Base-by-base conservation (phyloP, 2,113 vertebrate genomes). In the Panurus biarmicus region DNA sequence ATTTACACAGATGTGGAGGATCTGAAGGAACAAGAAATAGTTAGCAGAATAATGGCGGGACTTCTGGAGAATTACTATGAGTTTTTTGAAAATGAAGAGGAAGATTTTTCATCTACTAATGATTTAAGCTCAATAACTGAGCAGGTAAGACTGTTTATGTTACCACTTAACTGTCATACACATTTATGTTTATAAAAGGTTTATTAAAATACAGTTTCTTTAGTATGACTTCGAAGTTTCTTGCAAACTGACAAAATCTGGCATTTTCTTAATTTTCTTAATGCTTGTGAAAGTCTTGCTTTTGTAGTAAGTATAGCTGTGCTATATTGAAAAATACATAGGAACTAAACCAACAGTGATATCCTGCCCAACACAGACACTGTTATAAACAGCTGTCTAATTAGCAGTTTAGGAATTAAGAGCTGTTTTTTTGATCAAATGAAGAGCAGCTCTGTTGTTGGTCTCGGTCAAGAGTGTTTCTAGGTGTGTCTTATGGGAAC, bases 81-180 rank as follows among this genome's bases (percentile, higher is more conserved):
- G 36, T 98, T 98, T 97, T 99, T 99, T 96, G 99, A 99, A 96
- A 98, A 98, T 76, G 98, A 99, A 29, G 99, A 99, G 81, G 99
- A 99, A 91, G 99, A 99, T 90, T 98, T 99, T 97, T 99, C 99
- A 97, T 98, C 98, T 92, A 98, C 98, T 74, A 99, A 99, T 95
- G 99, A 99, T 98, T 98, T 99, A 97, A 99, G 99, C 98, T 99
- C 99, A 95, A 98, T 99, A 97, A 99, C 99, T 57, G 99, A 99
- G 90, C 99, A 99, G 98, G 99, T 99, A 93, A 97, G 96, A 89
- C 12, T 95, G 64, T 87, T 94, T 78, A 33, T 60, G 50, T 50
- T 93, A 25, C 48, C 15, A 38, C 12, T 60, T 44, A 47, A 51
- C 26, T 85, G 26, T 50, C 67, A 44, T 1, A 33, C 14, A 19